Evolutionary conservation across 1,140 invertebrate species (phyloP), one percentile per base, ranked within the genome.

Genomic region (Philopotamus ludificatus): DNA sequence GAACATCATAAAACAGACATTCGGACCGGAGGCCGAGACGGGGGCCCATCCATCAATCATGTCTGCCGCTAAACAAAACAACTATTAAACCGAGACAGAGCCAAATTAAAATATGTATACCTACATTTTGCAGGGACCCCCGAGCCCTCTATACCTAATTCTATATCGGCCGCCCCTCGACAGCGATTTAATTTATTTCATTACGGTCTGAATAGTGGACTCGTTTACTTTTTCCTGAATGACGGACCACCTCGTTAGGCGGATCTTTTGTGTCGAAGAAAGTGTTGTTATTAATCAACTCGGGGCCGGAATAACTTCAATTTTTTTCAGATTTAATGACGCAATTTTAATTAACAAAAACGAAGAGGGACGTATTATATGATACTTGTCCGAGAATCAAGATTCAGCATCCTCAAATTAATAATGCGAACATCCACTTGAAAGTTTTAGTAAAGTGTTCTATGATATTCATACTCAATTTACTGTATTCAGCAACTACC

Each of bases 201-300:
- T 21, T 21, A 21, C 57, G 25, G 41, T 42, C 15, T 60, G 26
- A 60, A 60, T 60, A 23, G 42, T 47, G 10, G 12, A 22, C 42
- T 23, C 57, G 21, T 60, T 44, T 60, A 18, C 57, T 60, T 60
- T 60, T 60, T 60, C 42, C 21, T 57, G 3, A 57, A 57, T 39
- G 53, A 57, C 20, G 34, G 21, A 28, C 53, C 53, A 26, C 23
- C 9, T 57, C 53, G 34, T 57, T 57, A 57, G 53, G 22, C 25
- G 10, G 34, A 26, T 18, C 53, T 57, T 57, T 57, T 21, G 20
- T 57, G 10, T 15, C 1, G 2, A 51, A 8, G 26, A 21, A 25
- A 12, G 4, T 28, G 25, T 34, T 12, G 18, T 57, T 57, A 26
- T 57, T 57, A 57, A 57, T 57, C 34, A 51, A n/a, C n/a, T n/a